Base-by-base conservation (phyloP, 2,113 vertebrate species). In the Vireo altiloquus region DNA sequence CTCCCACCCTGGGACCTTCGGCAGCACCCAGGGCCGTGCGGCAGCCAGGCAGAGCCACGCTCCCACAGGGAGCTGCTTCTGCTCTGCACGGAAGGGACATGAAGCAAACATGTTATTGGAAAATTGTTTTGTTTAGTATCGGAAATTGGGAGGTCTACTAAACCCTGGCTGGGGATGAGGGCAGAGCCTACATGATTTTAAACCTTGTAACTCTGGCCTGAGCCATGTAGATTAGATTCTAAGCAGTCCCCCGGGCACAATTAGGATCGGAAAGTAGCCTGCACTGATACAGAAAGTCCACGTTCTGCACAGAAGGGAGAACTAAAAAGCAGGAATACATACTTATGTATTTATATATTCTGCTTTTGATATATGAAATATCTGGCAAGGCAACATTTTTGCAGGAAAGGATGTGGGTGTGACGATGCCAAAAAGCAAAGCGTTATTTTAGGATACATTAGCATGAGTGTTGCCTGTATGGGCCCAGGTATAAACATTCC, bases 21-120 rank as follows among this genome's bases (percentile, higher is more conserved):
- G 0, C 0, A 3, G 40, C 50, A 3, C 53, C 10, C 0, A n/a
- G n/a, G 8, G 40, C n/a, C 5, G 0, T 1, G 2, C 2, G 35
- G 23, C 44, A 69, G 27, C 3, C 2, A 8, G 21, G 21, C 2
- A 9, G 31, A 47, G 61, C 63, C 24, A 33, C 0, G 3, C 12
- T 64, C 33, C 40, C 1, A 2, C 52, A 4, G 23, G 50, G 68
- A 15, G 23, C 76, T 22, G 4, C 72, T 39, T 12, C 81, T 80
- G 68, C 89, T 47, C 47, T 21, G 35, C 63, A 4, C 9, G 2
- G 44, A 7, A 20, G 11, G 17, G 27, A 61, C 14, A 25, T 10
- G 46, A 70, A 50, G 56, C 16, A 20, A 42, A 44, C 39, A 17
- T 56, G 28, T 64, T 37, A 60, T 18, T 69, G 77, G 54, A 31